Base-by-base conservation (phyloP, 2,113 vertebrate species). In the Hyperopisus bebe region DNA sequence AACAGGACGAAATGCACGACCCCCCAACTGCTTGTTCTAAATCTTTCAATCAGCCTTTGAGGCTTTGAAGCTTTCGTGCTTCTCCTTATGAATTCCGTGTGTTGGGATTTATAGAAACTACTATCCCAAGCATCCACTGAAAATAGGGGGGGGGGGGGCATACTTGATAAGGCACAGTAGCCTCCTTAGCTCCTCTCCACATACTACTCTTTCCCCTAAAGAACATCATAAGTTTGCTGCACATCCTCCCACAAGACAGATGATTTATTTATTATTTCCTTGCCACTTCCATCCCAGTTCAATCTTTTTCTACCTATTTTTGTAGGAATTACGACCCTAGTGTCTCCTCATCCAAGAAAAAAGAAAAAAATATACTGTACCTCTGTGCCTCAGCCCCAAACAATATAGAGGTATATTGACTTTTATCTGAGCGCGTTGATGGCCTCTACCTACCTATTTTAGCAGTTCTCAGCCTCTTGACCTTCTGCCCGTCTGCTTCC, bases 251-350 rank as follows among this genome's bases (percentile, higher is more conserved):
- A 42, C 74, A 42, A 80, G 74, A 42, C 13, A 17, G 74, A 42
- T 80, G 31, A 80, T 80, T 80, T 80, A 80, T 80, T 80, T 80
- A 80, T 80, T 35, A 42, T 80, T 80, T 80, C 66, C 31, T 74
- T 74, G 66, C 66, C 31, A 35, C 66, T 74, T 74, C 66, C n/a
- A 74, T 74, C 66, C 27, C 66, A 74, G 66, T 35, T 35, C 66
- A 74, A 74, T 74, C 27, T n/a, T 74, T 35, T 31, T 15, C 66
- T 42, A 39, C 15, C 74, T 35, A 19, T 80, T 80, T 80, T 39
- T 80, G 74, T 42, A 39, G 35, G 74, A 80, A 80, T 80, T 42
- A 80, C 15, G 15, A 80, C 74, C 74, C 35, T 80, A 80, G 31
- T 80, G 31, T 80, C 62, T 77, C 70, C 70, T 80, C 35, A 80